Percentiles rank a stretch among this genome's conserved stretches.
These are phyloP conservation scores for Sarcoramphus papa DNA, from an alignment of 2,797 vertebrate genomes.

Conservation along the genomic window DNA sequence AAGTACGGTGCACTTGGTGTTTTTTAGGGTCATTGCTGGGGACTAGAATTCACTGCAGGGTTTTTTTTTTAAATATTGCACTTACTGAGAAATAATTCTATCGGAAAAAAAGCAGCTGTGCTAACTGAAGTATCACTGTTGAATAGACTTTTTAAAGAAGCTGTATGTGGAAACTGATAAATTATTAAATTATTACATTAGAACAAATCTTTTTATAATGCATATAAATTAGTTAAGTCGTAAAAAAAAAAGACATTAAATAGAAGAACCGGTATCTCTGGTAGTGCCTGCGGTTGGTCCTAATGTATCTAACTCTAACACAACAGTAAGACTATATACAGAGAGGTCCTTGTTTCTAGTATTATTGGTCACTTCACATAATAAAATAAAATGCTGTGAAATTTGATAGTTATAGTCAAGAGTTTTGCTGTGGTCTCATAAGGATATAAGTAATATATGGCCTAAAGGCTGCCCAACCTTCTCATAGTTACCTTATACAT, in stretches of 20 bases:
- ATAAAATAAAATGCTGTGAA: neutral
- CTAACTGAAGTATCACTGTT: neutral
- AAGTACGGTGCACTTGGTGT: accelerated
- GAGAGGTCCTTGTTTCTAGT: neutral
- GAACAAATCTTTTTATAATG: neutral
- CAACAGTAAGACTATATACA: neutral
- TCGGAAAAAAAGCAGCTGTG: neutral
- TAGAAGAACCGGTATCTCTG: neutral
- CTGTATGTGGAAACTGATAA: neutral
- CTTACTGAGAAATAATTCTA: neutral
- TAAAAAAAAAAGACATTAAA: neutral
- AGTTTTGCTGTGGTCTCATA: neutral
- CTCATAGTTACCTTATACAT: neutral
- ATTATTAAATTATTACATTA: neutral
- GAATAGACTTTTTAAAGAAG: neutral
- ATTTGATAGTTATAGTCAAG: neutral
- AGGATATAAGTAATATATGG: neutral
- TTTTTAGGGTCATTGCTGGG: neutral
- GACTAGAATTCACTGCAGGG: neutral
- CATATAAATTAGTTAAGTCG: neutral
- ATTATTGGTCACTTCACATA: neutral
- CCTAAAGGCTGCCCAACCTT: neutral
- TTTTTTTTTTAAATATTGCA: neutral
- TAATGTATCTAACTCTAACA: neutral
- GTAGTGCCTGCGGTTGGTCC: accelerated